Evolutionary conservation across 2,888 invertebrate species (phyloP).

Genomic region (Atethmia centrago): DNA sequence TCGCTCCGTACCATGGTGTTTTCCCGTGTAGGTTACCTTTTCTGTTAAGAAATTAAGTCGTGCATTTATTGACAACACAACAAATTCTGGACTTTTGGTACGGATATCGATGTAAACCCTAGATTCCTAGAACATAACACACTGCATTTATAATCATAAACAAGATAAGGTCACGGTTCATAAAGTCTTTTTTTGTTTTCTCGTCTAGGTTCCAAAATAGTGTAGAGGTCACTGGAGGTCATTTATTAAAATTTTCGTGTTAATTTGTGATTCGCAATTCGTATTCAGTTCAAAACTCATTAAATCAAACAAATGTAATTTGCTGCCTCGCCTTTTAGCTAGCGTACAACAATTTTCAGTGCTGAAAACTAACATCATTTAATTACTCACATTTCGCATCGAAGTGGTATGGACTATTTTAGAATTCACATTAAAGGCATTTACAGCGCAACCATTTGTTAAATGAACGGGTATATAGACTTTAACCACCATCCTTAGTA

Average conservation of each 20-base stretch:
- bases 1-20: too few relatives aligned
- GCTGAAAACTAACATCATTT: conserved; percentile 29
- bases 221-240: neutral
- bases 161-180: neutral
- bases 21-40: too few relatives aligned
- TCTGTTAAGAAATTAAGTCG: too few relatives aligned
- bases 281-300: conserved; percentile 21
- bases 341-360: conserved; percentile 3
- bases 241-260: conserved; percentile 2
- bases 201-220: neutral
- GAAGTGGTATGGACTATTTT: neutral
- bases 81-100: neutral
- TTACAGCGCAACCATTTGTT: neutral
- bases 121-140: neutral
- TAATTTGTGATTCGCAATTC: conserved; percentile 25
- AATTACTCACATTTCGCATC: conserved; percentile 6
- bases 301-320: conserved; percentile 36
- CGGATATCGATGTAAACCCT: neutral
- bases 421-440: conserved; percentile 4
- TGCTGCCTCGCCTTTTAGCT: neutral
- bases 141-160: neutral
- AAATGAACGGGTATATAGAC: neutral
- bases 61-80: neutral
- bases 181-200: neutral
- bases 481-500: neutral